Evolutionary conservation across 1,140 invertebrate species (phyloP), one percentile per base, ranked within the genome.

Genomic region (Drosophila gunungcola): DNA sequence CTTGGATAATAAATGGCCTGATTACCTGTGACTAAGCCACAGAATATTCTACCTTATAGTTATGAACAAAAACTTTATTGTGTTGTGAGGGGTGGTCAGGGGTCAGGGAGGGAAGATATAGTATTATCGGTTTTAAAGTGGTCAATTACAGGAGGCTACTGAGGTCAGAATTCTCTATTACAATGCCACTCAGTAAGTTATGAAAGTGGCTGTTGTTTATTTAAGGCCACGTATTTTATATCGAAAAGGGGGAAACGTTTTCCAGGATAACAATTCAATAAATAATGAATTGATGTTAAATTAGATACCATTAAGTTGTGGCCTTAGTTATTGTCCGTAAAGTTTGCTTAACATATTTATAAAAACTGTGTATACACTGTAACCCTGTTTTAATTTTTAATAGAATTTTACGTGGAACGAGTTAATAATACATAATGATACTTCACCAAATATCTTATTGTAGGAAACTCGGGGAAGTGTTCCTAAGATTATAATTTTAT

Each of bases 1-100:
- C 52, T 63, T 64, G 72, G 58, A 64, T 64, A 70, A 70, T 70
- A 57, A 70, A 57, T 64, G 70, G 51, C 72, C 72, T 75, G 72
- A 75, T 75, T 75, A 75, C 73, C 73, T 58, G 43, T 67, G 72
- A 65, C 60, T 58, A 76, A 75, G 73, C 52, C 53, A 56, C 62
- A 43, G 52, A 60, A 76, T 52, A 76, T 57, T 74, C 60, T 39
- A n/a, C 49, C 43, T 41, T 57, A 36, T 57, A 42, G 52, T 70
- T 69, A 69, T 69, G 7, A 32, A 32, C 29, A 32, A 32, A 32
- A 32, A 32, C 4, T 32, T 6, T 32, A 29, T 67, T 38, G 58
- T 36, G 21, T 13, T 12, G n/a, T 4, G 41, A 13, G 29, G 21
- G 58, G 12, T 4, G 62, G 10, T 11, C 13, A 5, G 55, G 12